Base-by-base conservation (phyloP, 2,797 vertebrate species). In the Danio kyathit region DNA sequence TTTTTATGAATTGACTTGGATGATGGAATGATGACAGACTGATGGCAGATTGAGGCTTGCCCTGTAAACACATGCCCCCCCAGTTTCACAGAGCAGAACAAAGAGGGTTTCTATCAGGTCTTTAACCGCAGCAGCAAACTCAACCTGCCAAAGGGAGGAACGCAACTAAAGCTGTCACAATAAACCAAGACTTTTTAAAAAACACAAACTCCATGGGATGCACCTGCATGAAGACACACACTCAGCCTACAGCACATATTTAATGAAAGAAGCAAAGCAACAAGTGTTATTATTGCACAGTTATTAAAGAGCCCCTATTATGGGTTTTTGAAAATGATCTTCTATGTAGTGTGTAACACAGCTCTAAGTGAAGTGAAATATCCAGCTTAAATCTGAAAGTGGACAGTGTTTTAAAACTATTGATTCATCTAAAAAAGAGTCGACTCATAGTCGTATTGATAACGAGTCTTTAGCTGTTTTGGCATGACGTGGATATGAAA, bases 41-140 rank as follows among this genome's bases (percentile, higher is more conserved):
- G 9, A 56, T 21, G 52, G n/a, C 76, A 78, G 65, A 70, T 51
- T 70, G 54, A 60, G 54, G 29, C 65, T 40, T 78, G 76, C 29
- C 65, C 56, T 70, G 12, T 16, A 60, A 60, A 79, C 66, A 78
- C 51, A 10, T n/a, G 38, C 11, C 19, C 14, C 10, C 44, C 29
- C 29, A 21, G 7, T 65, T 56, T 59, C 16, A 57, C 16, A 79
- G n/a, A n/a, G 13, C 11, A 41, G 16, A 60, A 70, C 29, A 51
- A 60, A 70, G 54, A 70, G 12, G 43, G 65, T 16, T 14, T 61
- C 56, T 61, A 54, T 51, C 65, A 41, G 43, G 44, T 70, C 29
- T 79, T 19, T 79, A 14, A 70, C 43, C 11, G 51, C 56, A 61
- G 65, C 12, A 70, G 54, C 44, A 70, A 78, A 69, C 16, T 14